Evolutionary conservation across 2,113 vertebrate species (phyloP).

Genomic region (Prunella fulvescens): DNA sequence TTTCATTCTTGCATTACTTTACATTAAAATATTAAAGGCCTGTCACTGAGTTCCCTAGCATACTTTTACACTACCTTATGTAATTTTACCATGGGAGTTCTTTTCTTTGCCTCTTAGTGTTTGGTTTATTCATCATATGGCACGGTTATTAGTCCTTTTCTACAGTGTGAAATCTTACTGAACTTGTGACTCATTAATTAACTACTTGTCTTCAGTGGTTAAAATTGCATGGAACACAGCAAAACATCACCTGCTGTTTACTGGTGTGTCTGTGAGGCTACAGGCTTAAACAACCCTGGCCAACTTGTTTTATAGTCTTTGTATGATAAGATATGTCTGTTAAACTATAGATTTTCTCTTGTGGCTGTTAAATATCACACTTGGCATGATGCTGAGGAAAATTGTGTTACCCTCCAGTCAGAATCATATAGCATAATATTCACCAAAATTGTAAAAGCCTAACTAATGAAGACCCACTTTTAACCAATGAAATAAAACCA

Average conservation of each 20-base stretch:
- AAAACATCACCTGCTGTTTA: neutral
- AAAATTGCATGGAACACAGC: neutral
- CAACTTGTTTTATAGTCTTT: neutral
- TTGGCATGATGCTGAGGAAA: neutral
- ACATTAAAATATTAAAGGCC: slow-evolving; percentile 1
- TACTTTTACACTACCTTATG: neutral
- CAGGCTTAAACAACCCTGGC: neutral
- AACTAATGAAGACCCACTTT: neutral
- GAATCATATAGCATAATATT: neutral
- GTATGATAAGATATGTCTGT: neutral
- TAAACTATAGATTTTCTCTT: neutral
- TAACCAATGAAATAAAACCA: neutral
- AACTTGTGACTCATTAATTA: neutral
- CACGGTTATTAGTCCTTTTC: neutral
- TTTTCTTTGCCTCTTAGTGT: neutral
- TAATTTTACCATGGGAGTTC: neutral
- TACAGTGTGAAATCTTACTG: neutral
- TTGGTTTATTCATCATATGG: neutral
- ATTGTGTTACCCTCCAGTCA: neutral
- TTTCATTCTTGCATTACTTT: neutral
- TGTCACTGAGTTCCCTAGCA: neutral
- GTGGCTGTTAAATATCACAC: neutral
- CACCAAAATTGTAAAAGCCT: neutral
- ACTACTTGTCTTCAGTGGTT: neutral
- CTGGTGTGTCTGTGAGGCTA: neutral